phyloP scores from a whole-genome alignment of 1,140 invertebrate species.

The Plutomurus gul region DNA sequence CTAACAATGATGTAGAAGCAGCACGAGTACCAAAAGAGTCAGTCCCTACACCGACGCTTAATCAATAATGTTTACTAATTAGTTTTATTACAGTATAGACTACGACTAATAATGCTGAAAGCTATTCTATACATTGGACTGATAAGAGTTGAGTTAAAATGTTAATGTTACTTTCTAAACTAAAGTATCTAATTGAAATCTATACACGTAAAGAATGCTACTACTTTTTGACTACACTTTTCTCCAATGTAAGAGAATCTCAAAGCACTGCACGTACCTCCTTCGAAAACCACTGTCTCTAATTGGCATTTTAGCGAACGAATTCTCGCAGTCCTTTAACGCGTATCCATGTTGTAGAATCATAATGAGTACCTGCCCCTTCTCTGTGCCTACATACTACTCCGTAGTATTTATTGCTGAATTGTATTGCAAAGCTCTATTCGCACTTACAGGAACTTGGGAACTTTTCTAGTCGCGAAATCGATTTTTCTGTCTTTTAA shows the following conservation, averaged over 20 bases:
- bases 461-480: too few relatives aligned
- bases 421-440: too few relatives aligned
- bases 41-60: slow-evolving; percentile 24
- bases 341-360: too few relatives aligned
- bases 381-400: too few relatives aligned
- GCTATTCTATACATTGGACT: background rate
- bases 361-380: too few relatives aligned
- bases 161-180: background rate
- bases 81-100: background rate
- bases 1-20: slow-evolving; percentile 32
- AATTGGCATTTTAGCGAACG: too few relatives aligned
- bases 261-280: background rate
- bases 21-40: slow-evolving; percentile 40
- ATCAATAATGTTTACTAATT: background rate
- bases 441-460: too few relatives aligned
- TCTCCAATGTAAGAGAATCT: background rate
- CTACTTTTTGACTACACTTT: slow-evolving; percentile 3
- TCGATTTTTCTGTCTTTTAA: too few relatives aligned
- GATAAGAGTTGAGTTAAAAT: slow-evolving; percentile 7
- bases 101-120: background rate
- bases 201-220: slow-evolving; percentile 1
- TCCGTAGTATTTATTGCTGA: too few relatives aligned
- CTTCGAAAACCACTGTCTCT: too few relatives aligned
- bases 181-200: background rate
- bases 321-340: too few relatives aligned